Evolutionary conservation across 1,140 invertebrate genomes (phyloP).

Genomic region (Sitophilus oryzae): DNA sequence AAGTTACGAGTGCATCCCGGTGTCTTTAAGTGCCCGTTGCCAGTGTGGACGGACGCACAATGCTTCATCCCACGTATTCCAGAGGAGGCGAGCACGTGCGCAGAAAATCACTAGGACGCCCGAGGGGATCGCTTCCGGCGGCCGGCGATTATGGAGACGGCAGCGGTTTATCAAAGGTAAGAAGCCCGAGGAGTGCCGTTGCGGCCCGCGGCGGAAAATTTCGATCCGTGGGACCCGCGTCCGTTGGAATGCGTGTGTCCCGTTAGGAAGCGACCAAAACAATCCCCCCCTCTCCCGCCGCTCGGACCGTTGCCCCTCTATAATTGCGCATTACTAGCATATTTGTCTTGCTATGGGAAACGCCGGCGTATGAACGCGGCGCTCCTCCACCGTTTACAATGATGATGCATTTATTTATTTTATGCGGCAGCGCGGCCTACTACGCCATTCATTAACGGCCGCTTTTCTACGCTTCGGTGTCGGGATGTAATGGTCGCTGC

Average conservation of each 20-base stretch:
- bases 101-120: not conserved
- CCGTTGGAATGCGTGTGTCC: conserved; percentile 32
- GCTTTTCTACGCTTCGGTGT: not conserved
- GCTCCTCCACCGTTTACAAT: conserved; percentile 17
- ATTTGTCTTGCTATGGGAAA: conserved; percentile 20
- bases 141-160: not conserved
- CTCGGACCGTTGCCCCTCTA: conserved; percentile 22
- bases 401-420: conserved; percentile 25
- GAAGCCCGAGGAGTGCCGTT: not conserved
- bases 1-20: not conserved
- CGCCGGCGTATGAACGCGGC: conserved; percentile 13
- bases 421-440: conserved; percentile 16
- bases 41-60: no score
- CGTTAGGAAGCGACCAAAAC: conserved; percentile 32
- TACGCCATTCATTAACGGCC: conserved; percentile 23
- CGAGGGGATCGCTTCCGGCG: not conserved
- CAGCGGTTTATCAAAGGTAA: not conserved
- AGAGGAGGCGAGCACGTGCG: not conserved
- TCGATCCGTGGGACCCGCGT: conserved; percentile 17
- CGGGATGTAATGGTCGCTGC: not conserved
- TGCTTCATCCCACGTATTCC: no score
- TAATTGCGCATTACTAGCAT: conserved; percentile 32
- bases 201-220: conserved; percentile 1
- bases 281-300: conserved; percentile 18
- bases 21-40: not conserved